phyloP scores from a whole-genome alignment of 2,888 invertebrate species.

The Limnephilus auricula region DNA sequence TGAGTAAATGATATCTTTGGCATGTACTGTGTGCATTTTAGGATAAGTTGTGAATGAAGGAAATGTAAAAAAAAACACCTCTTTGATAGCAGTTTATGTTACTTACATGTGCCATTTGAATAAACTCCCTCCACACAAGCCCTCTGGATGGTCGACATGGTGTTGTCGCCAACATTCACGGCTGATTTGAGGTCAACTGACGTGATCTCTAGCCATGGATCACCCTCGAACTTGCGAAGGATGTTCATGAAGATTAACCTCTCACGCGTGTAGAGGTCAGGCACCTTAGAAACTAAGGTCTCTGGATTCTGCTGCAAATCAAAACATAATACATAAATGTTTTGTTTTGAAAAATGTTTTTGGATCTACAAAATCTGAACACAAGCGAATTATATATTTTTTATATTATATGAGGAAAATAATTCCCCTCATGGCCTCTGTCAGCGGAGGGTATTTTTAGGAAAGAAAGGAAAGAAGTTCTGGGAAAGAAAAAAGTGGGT shows the following conservation, averaged over 20 bases:
- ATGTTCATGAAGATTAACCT: constrained; percentile 52
- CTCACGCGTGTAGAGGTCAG: constrained; percentile 34
- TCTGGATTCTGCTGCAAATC: constrained; percentile 34
- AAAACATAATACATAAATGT: background rate
- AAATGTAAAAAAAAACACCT: too few species aligned
- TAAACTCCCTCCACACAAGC: constrained; percentile 51
- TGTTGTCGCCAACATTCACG: constrained; percentile 62
- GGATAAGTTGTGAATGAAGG: too few species aligned
- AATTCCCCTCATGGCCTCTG: too few species aligned
- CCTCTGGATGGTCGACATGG: constrained; percentile 61
- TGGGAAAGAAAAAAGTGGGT: too few species aligned
- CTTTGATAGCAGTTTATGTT: background rate
- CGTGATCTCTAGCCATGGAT: constrained; percentile 52
- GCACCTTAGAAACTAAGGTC: background rate
- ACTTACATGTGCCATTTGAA: constrained; percentile 58
- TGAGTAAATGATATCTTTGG: too few species aligned
- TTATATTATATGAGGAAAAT: too few species aligned
- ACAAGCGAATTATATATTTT: too few species aligned
- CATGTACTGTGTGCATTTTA: too few species aligned
- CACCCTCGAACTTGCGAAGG: constrained; percentile 54
- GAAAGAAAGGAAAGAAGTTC: too few species aligned
- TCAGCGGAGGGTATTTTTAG: too few species aligned
- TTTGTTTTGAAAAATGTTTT: background rate
- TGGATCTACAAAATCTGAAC: too few species aligned
- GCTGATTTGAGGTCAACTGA: constrained; percentile 51